These are phyloP conservation scores for Mya arenaria DNA, from an alignment of 1,140 invertebrate genomes.

Conservation along the genomic window DNA sequence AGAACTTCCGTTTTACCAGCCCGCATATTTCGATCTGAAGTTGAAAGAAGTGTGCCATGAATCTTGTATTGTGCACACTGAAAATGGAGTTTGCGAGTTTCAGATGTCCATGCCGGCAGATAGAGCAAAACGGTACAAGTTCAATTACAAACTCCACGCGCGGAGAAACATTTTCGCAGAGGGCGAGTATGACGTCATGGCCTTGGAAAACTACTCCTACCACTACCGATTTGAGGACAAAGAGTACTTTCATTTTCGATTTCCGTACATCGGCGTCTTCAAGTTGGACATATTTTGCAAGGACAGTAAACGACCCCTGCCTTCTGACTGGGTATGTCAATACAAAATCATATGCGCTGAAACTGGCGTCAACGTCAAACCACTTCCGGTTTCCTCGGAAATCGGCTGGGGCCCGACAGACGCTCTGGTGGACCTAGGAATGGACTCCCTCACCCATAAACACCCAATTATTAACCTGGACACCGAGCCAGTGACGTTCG, in stretches of 20 bases:
- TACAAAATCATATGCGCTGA: slow-evolving; percentile 64
- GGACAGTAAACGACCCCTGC: slow-evolving; percentile 31
- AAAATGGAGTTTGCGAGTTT: slow-evolving; percentile 57
- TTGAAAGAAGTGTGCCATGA: slow-evolving; percentile 35
- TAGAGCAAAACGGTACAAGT: slow-evolving; percentile 19
- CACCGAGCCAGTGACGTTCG: slow-evolving; percentile 10
- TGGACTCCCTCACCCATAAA: slow-evolving; percentile 53
- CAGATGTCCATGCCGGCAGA: slow-evolving; percentile 45
- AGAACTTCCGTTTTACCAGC: slow-evolving; percentile 55
- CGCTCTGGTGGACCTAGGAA: slow-evolving; percentile 42
- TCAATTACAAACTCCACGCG: slow-evolving; percentile 59
- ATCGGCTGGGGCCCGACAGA: slow-evolving; percentile 67
- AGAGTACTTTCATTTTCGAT: slow-evolving; percentile 61
- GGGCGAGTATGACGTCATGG: slow-evolving; percentile 56
- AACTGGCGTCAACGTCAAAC: slow-evolving; percentile 56
- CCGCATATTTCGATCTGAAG: slow-evolving; percentile 55
- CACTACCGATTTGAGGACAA: slow-evolving; percentile 53
- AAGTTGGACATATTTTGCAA: slow-evolving; percentile 62
- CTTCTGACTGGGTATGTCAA: slow-evolving; percentile 58
- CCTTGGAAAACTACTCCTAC: slow-evolving; percentile 55
- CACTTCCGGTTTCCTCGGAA: slow-evolving; percentile 64
- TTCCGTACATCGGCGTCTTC: slow-evolving; percentile 62
- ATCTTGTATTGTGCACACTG: slow-evolving; percentile 50
- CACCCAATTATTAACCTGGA: slow-evolving; percentile 56
- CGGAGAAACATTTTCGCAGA: slow-evolving; percentile 41